Base-by-base conservation (phyloP, 2,888 invertebrate species). In the Stegana nigrithorax region DNA sequence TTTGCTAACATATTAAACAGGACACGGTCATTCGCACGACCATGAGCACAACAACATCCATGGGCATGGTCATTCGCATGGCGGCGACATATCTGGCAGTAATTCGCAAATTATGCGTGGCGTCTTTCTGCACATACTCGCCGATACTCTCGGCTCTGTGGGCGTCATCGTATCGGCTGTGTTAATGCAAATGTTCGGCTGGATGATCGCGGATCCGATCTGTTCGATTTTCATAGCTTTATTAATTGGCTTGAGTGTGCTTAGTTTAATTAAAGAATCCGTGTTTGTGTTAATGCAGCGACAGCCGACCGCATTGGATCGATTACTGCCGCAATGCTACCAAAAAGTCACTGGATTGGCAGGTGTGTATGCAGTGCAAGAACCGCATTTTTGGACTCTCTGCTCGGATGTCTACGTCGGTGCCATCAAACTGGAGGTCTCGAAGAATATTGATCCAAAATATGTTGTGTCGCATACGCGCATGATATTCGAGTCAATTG, bases 161-260 rank as follows among this genome's bases (percentile, higher is more conserved):
- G 98, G 98, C 8, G 98, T 98, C 0, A 98, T 98, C 27, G 90
- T 98, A 73, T 97, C 97, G 1, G 95, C 97, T 0, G 89, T 95
- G 50, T 87, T 98, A 6, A 98, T 98, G 93, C 92, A 94, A 81
- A 90, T 91, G 87, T 98, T 98, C 86, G 97, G 97, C 47, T 98
- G 97, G 97, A 96, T 97, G 95, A 93, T 97, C 76, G 98, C 98
- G 5, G 98, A 98, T 87, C 98, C 98, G 0, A 95, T 98, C 73
- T 98, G 98, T 84, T 98, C 98, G 2, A 95, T 98, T 91, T 96
- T 97, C 74, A 98, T 98, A 73, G 93, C 98, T 8, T 81, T 94
- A 23, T 88, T 98, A 25, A 97, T 98, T 80, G 93, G 92, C 21
- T 87, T 93, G 32, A 97, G 97, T 89, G 97, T 94, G 21, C 81